Conservation (phyloP, 2,113 vertebrate species). For the Myocastor coypus region DNA sequence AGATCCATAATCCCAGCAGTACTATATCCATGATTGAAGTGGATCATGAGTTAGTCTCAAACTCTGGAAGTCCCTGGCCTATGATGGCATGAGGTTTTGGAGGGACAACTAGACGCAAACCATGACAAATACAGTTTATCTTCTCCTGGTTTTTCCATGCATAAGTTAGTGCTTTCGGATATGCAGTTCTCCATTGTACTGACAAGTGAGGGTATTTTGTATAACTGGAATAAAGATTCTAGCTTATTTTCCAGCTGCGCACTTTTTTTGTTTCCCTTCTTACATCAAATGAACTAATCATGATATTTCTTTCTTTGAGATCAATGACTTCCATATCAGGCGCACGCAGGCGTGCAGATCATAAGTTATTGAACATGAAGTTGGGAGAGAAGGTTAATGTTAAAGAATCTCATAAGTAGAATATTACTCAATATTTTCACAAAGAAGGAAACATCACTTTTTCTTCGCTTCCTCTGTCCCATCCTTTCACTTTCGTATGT, state of each 20-base stretch:
- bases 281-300: not conserved
- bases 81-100: no score
- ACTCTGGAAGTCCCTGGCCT: no score
- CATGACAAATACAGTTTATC: not conserved
- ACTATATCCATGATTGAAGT: no score
- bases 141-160: not conserved
- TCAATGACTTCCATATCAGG: not conserved
- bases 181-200: not conserved
- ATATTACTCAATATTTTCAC: not conserved
- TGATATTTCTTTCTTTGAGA: not conserved
- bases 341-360: not conserved
- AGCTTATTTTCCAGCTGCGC: not conserved
- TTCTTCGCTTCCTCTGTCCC: not conserved
- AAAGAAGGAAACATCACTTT: not conserved
- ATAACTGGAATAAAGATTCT: not conserved
- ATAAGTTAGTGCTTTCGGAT: not conserved
- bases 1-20: no score
- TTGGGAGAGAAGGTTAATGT: not conserved
- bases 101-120: no score
- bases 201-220: not conserved
- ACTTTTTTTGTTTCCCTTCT: not conserved
- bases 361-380: not conserved
- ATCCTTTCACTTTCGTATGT: not conserved
- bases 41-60: no score
- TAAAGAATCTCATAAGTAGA: not conserved